phyloP scores from a whole-genome alignment of 2,888 invertebrate genomes.

The Machimus rusticus region DNA sequence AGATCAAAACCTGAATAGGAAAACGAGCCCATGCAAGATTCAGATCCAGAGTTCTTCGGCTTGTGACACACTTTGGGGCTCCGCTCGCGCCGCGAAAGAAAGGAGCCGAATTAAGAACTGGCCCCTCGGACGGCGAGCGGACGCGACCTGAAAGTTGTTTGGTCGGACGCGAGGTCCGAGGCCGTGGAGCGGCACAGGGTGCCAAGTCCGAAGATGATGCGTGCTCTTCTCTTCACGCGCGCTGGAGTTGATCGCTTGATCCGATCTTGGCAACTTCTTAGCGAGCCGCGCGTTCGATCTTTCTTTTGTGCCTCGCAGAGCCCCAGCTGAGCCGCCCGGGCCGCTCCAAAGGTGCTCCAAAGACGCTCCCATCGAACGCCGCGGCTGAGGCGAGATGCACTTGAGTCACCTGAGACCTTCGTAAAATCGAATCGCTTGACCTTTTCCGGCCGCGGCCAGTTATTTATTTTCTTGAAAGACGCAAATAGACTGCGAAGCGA shows the following conservation, averaged over 20 bases:
- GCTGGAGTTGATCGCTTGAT: neutral
- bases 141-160: conserved; percentile 36
- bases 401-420: conserved; percentile 27
- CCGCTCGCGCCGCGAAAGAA: conserved; percentile 13
- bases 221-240: neutral
- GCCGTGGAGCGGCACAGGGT: neutral
- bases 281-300: neutral
- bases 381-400: neutral
- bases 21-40: neutral
- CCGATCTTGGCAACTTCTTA: neutral
- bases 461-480: conserved; percentile 14
- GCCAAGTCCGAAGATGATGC: neutral
- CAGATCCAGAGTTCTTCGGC: conserved; percentile 17
- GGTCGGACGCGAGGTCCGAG: neutral
- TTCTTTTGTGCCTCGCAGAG: neutral
- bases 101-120: conserved; percentile 14
- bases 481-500: neutral
- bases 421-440: conserved; percentile 24
- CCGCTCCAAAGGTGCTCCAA: neutral
- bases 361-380: neutral
- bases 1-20: conserved; percentile 6
- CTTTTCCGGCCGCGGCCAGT: neutral
- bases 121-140: neutral
- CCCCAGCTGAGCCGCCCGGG: neutral
- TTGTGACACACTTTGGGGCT: conserved; percentile 39